Evolutionary conservation across 2,797 vertebrate species (phyloP).

Genomic region (Kryptopterus vitreolus): DNA sequence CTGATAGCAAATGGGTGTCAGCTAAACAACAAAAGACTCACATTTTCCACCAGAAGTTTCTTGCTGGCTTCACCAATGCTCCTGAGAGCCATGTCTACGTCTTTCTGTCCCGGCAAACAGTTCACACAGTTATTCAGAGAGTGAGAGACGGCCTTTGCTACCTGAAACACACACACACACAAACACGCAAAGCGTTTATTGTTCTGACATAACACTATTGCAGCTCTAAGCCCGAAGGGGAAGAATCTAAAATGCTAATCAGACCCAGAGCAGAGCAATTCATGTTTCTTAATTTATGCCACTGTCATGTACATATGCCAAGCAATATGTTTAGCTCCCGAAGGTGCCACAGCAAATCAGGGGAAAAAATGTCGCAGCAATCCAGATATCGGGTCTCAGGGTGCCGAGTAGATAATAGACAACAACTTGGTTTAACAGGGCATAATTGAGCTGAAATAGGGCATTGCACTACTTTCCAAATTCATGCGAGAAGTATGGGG

Average conservation of each 20-base stretch:
- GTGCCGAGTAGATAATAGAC: slow-evolving; percentile 55
- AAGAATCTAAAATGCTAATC: slow-evolving; percentile 69
- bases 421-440: slow-evolving; percentile 63
- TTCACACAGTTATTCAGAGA: slow-evolving; percentile 98
- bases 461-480: slow-evolving; percentile 58
- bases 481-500: slow-evolving; percentile 28
- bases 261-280: slow-evolving; percentile 61
- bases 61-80: slow-evolving; percentile 98
- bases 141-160: slow-evolving; percentile 97
- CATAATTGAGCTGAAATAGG: slow-evolving; percentile 60
- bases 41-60: slow-evolving; percentile 92
- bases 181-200: slow-evolving; percentile 44
- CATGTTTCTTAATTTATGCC: slow-evolving; percentile 69
- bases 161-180: slow-evolving; percentile 69
- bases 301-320: slow-evolving; percentile 70
- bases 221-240: slow-evolving; percentile 54
- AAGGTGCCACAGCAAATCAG: slow-evolving; percentile 63
- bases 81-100: slow-evolving; percentile 96
- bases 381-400: slow-evolving; percentile 59
- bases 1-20: slow-evolving; percentile 11
- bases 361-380: slow-evolving; percentile 57
- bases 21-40: slow-evolving; percentile 66
- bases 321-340: slow-evolving; percentile 69
- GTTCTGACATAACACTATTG: slow-evolving; percentile 52
- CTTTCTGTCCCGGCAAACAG: slow-evolving; percentile 96